A percentile compares a stretch with the other conserved stretches of the same genome.
Conservation (phyloP, 2,888 invertebrate genomes). For the Drosophila neotestacea region DNA sequence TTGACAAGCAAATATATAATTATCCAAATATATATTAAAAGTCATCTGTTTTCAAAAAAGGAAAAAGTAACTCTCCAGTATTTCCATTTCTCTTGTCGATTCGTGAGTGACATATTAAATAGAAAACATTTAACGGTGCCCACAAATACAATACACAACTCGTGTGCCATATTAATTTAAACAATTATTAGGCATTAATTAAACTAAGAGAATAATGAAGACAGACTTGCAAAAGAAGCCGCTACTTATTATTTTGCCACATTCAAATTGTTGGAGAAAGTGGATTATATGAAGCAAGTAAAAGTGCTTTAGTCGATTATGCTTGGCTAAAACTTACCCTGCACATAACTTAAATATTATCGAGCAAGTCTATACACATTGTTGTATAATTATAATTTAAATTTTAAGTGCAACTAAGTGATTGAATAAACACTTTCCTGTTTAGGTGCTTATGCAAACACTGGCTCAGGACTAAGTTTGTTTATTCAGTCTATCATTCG, state of each 20-base stretch:
- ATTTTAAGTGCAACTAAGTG: too few relatives aligned
- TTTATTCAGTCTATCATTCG: not conserved
- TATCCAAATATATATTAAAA: not conserved
- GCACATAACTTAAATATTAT: too few relatives aligned
- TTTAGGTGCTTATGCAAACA: too few relatives aligned
- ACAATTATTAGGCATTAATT: conserved; percentile 73
- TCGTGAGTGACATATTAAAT: conserved; percentile 77
- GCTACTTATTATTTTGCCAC: conserved; percentile 29
- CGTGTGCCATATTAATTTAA: conserved; percentile 61
- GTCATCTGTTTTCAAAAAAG: not conserved
- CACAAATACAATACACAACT: conserved; percentile 19
- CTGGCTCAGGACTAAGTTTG: too few relatives aligned
- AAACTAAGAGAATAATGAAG: conserved; percentile 40
- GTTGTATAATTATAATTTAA: too few relatives aligned
- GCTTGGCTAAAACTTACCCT: not conserved
- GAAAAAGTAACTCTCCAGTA: not conserved
- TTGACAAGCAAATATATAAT: not conserved
- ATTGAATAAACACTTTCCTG: too few relatives aligned
- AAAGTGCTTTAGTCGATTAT: not conserved
- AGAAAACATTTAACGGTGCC: conserved; percentile 9
- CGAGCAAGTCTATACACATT: not conserved
- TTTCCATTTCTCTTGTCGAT: conserved; percentile 17
- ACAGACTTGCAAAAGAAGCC: conserved; percentile 1
- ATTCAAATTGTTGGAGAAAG: conserved; percentile 63
- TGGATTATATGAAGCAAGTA: conserved; percentile 42